Evolutionary conservation across 2,113 vertebrate species (phyloP).

Genomic region (Dipodomys merriami): DNA sequence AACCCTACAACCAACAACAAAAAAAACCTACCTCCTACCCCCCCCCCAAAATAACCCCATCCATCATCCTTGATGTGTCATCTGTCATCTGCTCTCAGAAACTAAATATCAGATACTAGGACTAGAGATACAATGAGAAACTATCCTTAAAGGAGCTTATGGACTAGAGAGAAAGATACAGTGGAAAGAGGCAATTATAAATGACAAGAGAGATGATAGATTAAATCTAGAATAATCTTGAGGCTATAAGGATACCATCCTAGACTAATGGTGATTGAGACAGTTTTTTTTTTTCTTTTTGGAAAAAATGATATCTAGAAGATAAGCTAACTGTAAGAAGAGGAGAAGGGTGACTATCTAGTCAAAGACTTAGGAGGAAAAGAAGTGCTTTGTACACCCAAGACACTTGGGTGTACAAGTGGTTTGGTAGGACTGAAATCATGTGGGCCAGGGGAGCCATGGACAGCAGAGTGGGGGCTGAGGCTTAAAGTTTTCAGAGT

Average conservation of each 20-base stretch:
- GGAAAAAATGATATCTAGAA: conserved; percentile 24
- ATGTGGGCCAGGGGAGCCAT: background rate
- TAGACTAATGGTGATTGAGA: background rate
- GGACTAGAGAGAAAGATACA: background rate
- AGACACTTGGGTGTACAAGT: background rate
- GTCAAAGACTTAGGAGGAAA: background rate
- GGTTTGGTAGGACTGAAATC: background rate
- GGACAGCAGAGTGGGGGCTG: background rate
- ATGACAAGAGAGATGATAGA: background rate
- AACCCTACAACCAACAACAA: too few species aligned
- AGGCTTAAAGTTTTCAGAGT: conserved; percentile 38
- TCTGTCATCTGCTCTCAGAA: background rate
- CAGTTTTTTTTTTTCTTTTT: background rate
- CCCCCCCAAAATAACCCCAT: too few species aligned
- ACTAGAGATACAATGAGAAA: background rate
- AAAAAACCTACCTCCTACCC: too few species aligned
- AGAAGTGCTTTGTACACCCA: background rate
- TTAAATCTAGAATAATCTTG: background rate
- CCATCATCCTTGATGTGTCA: background rate
- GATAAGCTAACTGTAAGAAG: background rate
- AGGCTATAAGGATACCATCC: background rate
- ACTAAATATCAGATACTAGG: background rate
- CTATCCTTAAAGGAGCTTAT: background rate
- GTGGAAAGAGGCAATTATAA: background rate
- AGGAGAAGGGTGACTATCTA: background rate